A percentile compares a stretch with the other conserved stretches of the same genome.
phyloP scores from a whole-genome alignment of 2,797 vertebrate species.

The Huso huso region DNA sequence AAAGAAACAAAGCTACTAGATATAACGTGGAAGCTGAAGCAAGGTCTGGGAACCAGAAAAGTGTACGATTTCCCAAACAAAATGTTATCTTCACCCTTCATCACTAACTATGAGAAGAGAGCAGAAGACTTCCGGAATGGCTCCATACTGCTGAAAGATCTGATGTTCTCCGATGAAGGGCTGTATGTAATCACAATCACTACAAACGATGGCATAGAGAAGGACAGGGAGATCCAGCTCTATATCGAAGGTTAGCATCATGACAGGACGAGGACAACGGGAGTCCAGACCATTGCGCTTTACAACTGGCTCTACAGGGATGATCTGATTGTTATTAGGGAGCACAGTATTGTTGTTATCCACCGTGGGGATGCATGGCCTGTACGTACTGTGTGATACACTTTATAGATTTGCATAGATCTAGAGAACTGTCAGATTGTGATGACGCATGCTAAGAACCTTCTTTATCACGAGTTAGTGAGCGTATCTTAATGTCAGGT shows the following conservation, averaged over 20 bases:
- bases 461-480: no score
- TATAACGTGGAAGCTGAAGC: not conserved
- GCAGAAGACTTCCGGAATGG: not conserved
- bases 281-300: not conserved
- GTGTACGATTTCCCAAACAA: not conserved
- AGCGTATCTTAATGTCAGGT: no score
- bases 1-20: not conserved
- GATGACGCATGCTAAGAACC: no score
- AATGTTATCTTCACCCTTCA: not conserved
- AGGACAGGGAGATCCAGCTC: not conserved
- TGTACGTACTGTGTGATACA: not conserved
- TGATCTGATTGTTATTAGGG: not conserved
- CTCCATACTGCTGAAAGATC: not conserved
- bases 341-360: not conserved
- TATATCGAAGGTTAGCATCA: not conserved
- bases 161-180: not conserved
- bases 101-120: not conserved
- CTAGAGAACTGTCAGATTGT: no score
- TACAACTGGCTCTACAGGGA: not conserved
- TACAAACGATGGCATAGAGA: not conserved
- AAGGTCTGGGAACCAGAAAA: not conserved
- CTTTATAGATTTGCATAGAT: no score
- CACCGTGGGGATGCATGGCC: not conserved
- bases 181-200: not conserved
- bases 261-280: no score